Base-by-base conservation (phyloP, 2,797 vertebrate species). In the Neoniphon sammara region DNA sequence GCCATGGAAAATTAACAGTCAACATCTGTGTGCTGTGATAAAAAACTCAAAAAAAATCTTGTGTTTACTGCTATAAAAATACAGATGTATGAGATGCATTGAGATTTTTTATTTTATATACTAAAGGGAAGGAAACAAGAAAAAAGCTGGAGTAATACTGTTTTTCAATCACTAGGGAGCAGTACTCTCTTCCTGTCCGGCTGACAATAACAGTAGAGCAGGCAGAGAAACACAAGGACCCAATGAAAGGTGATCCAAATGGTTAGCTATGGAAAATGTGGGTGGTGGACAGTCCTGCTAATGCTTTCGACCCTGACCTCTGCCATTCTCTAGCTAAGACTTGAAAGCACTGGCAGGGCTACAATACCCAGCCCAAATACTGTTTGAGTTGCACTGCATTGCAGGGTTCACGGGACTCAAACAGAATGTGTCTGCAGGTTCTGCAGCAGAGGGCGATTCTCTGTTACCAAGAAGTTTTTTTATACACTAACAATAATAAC, bases 301-400 rank as follows among this genome's bases (percentile, higher is more conserved):
- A 90, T 82, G 82, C 85, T 70, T 80, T 81, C 67, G 68, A 87
- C 87, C 88, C 83, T 91, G 93, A 94, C 93, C 91, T 90, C 86
- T 89, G 77, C 69, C 86, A 78, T 86, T 88, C 83, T 84, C 64
- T 47, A 71, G 67, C 80, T 77, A 67, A 75, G 60, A 81, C 67
- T 82, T 50, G 15, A 77, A 73, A 79, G 71, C 75, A 39, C 78
- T 68, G 72, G 56, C 78, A 73, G 63, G 54, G 56, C 78, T 42
- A 68, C 74, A 84, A 50, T 59, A 47, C 14, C 27, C 30, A 31
- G 63, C 30, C 46, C 65, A 66, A 73, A 73, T 36, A 23, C 52
- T 46, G 46, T 77, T 79, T 68, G 25, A 36, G 25, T 23, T 73
- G 59, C 76, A 63, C 70, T 70, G 75, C 70, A 81, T 49, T 69